Conservation (phyloP, 2,113 vertebrate species). For the Oceanites oceanicus region DNA sequence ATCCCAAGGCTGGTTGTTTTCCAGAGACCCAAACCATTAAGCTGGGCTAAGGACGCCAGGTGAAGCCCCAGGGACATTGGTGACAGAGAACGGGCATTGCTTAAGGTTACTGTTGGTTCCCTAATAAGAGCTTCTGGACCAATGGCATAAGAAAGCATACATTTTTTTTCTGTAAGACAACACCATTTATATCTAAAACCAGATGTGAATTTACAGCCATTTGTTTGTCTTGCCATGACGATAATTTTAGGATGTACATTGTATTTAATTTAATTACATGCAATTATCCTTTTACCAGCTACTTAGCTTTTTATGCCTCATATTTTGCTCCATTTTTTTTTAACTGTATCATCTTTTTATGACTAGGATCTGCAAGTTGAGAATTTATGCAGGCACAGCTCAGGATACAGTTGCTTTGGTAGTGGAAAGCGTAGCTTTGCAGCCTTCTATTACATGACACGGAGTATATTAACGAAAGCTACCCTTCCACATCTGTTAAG, state of each 20-base stretch:
- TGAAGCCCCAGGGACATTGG: background rate
- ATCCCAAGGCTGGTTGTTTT: background rate
- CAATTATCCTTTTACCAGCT: background rate
- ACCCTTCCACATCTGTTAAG: slow-evolving; percentile 14
- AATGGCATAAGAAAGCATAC: background rate
- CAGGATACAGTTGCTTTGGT: background rate
- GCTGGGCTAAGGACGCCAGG: background rate
- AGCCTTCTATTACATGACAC: background rate
- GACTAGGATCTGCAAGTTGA: background rate
- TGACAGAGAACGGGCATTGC: background rate
- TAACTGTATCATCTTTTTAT: background rate
- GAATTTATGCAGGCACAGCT: background rate
- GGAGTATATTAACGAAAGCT: background rate
- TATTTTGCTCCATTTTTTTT: background rate
- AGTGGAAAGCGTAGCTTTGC: background rate
- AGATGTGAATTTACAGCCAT: background rate
- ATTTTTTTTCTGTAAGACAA: background rate
- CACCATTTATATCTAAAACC: background rate
- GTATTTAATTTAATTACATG: background rate
- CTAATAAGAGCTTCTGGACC: background rate
- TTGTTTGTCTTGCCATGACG: background rate
- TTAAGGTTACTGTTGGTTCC: background rate
- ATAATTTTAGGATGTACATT: background rate
- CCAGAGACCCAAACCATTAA: background rate
- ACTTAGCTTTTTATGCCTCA: background rate